A percentile compares a stretch with the other conserved stretches of the same genome.
Conservation (phyloP, 2,888 invertebrate species). For the Electrophaes corylata region DNA sequence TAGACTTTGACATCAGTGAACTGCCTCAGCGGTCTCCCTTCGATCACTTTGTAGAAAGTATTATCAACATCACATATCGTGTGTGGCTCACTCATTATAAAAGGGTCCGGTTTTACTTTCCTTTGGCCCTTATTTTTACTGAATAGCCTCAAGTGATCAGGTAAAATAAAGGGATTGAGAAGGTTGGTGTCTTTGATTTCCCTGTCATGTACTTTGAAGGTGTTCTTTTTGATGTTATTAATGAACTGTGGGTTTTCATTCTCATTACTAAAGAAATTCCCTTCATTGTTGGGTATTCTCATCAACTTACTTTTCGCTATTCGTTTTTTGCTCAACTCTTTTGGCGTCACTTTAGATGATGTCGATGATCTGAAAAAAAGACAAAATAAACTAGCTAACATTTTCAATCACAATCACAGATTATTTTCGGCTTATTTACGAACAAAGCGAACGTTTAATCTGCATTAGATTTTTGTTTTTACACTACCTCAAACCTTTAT, state of each 20-base stretch:
- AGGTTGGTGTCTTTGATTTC: slow-evolving; percentile 25
- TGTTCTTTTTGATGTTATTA: slow-evolving; percentile 14
- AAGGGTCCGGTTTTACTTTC: slow-evolving; percentile 39
- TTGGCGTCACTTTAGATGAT: slow-evolving; percentile 18
- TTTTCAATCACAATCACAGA: no score
- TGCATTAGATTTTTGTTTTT: no score
- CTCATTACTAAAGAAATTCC: slow-evolving; percentile 29
- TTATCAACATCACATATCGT: slow-evolving; percentile 50
- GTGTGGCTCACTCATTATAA: slow-evolving; percentile 43
- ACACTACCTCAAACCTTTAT: neutral
- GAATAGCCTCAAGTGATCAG: slow-evolving; percentile 39
- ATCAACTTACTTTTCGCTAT: slow-evolving; percentile 30
- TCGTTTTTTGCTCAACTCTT: slow-evolving; percentile 34
- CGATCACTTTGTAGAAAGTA: slow-evolving; percentile 49
- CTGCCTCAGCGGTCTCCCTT: slow-evolving; percentile 50
- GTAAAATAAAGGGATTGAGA: slow-evolving; percentile 45
- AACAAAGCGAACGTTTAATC: no score
- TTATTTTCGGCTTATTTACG: no score
- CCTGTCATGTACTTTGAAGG: slow-evolving; percentile 27
- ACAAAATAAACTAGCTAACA: no score
- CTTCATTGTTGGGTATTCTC: slow-evolving; percentile 30
- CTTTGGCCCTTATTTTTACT: slow-evolving; percentile 26
- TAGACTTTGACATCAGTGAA: slow-evolving; percentile 48
- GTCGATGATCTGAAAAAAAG: slow-evolving; percentile 27
- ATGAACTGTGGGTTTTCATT: slow-evolving; percentile 26